phyloP scores from a whole-genome alignment of 1,140 invertebrate genomes.

The Drosophila sturtevanti region DNA sequence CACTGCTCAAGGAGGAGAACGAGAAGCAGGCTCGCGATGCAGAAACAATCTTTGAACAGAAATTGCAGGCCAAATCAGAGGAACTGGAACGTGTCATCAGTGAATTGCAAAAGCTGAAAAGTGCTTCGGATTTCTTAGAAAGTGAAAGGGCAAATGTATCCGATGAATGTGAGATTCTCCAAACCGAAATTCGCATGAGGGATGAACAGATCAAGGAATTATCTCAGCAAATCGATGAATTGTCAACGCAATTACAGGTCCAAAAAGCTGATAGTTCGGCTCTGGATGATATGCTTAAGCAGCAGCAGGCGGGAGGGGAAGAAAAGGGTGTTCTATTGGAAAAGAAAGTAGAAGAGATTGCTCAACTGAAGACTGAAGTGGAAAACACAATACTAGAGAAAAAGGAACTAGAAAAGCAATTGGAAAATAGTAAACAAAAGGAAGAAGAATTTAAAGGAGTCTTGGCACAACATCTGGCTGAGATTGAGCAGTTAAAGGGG shows the following conservation, averaged over 20 bases:
- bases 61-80: conserved; percentile 50
- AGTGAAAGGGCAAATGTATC: conserved; percentile 52
- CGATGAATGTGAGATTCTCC: conserved; percentile 65
- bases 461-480: not conserved
- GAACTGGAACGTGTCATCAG: conserved; percentile 36
- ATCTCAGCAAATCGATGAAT: conserved; percentile 55
- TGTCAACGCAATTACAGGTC: conserved; percentile 79
- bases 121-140: conserved; percentile 45
- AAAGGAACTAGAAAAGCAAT: conserved; percentile 69
- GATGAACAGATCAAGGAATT: conserved; percentile 65
- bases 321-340: conserved; percentile 33
- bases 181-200: conserved; percentile 60
- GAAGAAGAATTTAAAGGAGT: not conserved
- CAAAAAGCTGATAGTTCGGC: conserved; percentile 75
- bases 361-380: conserved; percentile 14
- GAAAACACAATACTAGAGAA: conserved; percentile 55
- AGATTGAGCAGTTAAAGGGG: conserved; percentile 19
- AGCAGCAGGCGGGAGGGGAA: conserved; percentile 36
- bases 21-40: conserved; percentile 59
- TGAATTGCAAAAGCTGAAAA: conserved; percentile 48
- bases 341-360: conserved; percentile 16
- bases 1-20: conserved; percentile 70
- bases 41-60: conserved; percentile 33
- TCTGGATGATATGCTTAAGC: conserved; percentile 71
- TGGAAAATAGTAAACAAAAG: conserved; percentile 18